Evolutionary conservation across 1,140 invertebrate genomes (phyloP).

Genomic region (Sinella curviseta): DNA sequence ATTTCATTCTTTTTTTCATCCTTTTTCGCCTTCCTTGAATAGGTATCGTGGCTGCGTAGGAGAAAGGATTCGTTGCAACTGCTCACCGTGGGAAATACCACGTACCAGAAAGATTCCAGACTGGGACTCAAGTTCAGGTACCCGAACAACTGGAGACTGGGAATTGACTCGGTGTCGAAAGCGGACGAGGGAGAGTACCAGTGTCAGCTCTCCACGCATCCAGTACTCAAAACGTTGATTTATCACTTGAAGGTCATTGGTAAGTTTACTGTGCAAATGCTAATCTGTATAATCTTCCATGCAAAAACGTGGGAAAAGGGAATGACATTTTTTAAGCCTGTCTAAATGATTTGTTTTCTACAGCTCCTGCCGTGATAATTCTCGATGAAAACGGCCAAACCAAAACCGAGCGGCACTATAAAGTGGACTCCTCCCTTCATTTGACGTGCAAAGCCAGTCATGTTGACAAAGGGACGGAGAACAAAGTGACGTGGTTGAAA

Average conservation of each 20-base stretch:
- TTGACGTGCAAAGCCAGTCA: conserved; percentile 64
- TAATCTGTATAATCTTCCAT: not conserved
- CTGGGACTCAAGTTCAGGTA: conserved; percentile 54
- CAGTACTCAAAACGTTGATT: conserved; percentile 51
- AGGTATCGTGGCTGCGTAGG: conserved; percentile 63
- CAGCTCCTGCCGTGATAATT: conserved; percentile 67
- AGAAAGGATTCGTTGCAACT: conserved; percentile 58
- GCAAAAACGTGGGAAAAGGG: too few relatives aligned
- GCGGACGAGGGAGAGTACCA: conserved; percentile 57
- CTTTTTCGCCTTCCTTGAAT: conserved; percentile 26
- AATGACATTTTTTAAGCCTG: too few relatives aligned
- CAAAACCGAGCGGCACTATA: conserved; percentile 70
- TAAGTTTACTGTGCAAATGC: conserved; percentile 29
- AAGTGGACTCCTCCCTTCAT: conserved; percentile 70
- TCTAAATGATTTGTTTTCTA: not conserved
- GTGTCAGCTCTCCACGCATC: conserved; percentile 57
- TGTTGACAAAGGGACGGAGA: conserved; percentile 53
- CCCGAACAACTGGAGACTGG: conserved; percentile 56
- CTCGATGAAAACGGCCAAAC: conserved; percentile 67
- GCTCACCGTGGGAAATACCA: conserved; percentile 60
- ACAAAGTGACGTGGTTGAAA: conserved; percentile 43
- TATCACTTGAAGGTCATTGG: conserved; percentile 47
- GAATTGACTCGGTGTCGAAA: conserved; percentile 47
- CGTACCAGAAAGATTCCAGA: conserved; percentile 60
- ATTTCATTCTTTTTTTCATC: too few relatives aligned